A percentile compares a stretch with the other conserved stretches of the same genome.
These are phyloP conservation scores for Proctacanthus coquilletti DNA, from an alignment of 1,140 invertebrate genomes.

Conservation along the genomic window DNA sequence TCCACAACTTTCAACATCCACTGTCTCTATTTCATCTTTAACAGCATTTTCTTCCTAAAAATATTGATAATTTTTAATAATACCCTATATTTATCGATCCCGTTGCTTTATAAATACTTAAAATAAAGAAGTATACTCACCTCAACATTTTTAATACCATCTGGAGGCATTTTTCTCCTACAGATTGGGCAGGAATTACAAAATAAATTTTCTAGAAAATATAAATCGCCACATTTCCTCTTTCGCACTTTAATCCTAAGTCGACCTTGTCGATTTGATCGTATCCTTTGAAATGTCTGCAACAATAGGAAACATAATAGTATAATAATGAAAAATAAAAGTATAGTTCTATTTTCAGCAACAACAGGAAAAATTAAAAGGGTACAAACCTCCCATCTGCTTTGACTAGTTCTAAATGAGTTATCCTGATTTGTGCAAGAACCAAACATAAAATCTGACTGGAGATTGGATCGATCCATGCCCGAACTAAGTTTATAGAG, in stretches of 20 bases:
- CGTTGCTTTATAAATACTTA: neutral
- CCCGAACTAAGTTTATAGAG: constrained; percentile 45
- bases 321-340: constrained; percentile 2
- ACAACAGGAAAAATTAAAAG: neutral
- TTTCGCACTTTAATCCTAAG: constrained; percentile 39
- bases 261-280: constrained; percentile 60
- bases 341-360: neutral
- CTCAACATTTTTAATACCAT: constrained; percentile 58
- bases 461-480: constrained; percentile 31
- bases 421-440: constrained; percentile 31
- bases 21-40: constrained; percentile 36
- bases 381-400: constrained; percentile 49
- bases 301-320: neutral
- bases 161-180: constrained; percentile 47
- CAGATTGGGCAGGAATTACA: constrained; percentile 59
- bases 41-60: constrained; percentile 17
- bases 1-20: constrained; percentile 35
- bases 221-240: constrained; percentile 44
- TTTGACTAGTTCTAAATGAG: constrained; percentile 40
- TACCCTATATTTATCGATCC: neutral
- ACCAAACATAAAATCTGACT: constrained; percentile 27
- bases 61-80: neutral
- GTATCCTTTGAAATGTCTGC: constrained; percentile 63
- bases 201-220: constrained; percentile 29
- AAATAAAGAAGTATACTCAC: constrained; percentile 30